Conservation (phyloP, 30 jellyfish, hydroid and myxozoan species). For the Sanderia malayensis region DNA sequence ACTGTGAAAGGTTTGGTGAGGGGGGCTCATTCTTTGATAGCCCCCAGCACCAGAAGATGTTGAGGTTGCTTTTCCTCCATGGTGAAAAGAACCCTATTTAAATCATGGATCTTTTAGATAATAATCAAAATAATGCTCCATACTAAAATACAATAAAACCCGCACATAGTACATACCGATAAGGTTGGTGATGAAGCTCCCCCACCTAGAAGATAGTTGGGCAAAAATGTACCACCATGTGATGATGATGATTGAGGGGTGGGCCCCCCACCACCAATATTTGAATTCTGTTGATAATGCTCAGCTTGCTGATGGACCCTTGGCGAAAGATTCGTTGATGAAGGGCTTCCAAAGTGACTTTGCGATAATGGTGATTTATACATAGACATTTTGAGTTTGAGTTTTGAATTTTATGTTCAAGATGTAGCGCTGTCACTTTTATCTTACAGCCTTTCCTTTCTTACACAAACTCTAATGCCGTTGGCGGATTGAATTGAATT, state of each 20-base stretch:
- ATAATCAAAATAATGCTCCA: background rate
- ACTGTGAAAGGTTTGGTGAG: background rate
- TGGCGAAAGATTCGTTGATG: background rate
- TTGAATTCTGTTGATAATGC: background rate
- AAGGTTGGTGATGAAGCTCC: background rate
- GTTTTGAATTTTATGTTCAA: too few species aligned
- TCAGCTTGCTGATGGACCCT: background rate
- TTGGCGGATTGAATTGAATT: too few species aligned
- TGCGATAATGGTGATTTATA: background rate
- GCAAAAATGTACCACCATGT: background rate
- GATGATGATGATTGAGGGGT: background rate
- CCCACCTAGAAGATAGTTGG: conserved; percentile 6
- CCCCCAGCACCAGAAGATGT: conserved; percentile 32
- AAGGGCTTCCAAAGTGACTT: conserved; percentile 1
- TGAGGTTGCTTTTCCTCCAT: background rate
- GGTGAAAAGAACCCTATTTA: background rate
- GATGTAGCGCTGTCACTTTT: too few species aligned
- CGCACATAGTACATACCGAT: background rate
- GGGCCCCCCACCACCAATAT: background rate
- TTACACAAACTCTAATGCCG: too few species aligned
- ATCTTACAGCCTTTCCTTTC: too few species aligned
- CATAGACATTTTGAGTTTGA: background rate
- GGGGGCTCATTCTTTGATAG: conserved; percentile 31
- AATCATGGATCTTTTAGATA: background rate
- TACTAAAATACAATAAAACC: background rate